Conservation (phyloP, 2,113 vertebrate genomes). For the Phrynosoma platyrhinos region DNA sequence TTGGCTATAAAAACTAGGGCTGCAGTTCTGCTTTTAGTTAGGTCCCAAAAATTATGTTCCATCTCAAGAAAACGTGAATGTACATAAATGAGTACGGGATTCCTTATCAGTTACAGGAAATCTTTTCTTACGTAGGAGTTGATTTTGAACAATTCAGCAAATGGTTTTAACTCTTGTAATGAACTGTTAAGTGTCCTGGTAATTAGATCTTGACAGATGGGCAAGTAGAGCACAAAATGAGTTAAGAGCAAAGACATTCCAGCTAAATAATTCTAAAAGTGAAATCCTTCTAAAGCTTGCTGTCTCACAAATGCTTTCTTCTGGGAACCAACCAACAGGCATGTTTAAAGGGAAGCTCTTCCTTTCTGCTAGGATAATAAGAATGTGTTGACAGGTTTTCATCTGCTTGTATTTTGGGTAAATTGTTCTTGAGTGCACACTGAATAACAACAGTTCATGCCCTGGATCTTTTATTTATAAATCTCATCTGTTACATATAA, state of each 20-base stretch:
- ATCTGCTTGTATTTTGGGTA: slow-evolving; percentile 39
- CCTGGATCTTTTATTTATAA: slow-evolving; percentile 21
- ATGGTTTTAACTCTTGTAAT: not conserved
- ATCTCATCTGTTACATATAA: slow-evolving; percentile 7
- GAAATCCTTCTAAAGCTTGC: slow-evolving; percentile 51
- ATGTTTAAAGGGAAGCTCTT: slow-evolving; percentile 57
- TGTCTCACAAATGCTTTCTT: slow-evolving; percentile 41
- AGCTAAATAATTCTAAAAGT: slow-evolving; percentile 46
- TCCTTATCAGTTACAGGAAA: not conserved
- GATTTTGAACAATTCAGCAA: slow-evolving; percentile 18
- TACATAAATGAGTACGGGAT: not conserved
- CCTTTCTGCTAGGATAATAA: slow-evolving; percentile 53
- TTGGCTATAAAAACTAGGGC: not conserved
- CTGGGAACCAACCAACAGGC: slow-evolving; percentile 38
- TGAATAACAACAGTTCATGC: slow-evolving; percentile 16
- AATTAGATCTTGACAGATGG: slow-evolving; percentile 3
- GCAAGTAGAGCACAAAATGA: not conserved
- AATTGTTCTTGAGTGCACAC: slow-evolving; percentile 29
- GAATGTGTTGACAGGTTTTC: slow-evolving; percentile 62
- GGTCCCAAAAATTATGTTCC: not conserved
- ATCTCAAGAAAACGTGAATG: not conserved
- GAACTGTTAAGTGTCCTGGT: slow-evolving; percentile 19
- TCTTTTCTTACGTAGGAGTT: not conserved
- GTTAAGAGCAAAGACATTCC: not conserved
- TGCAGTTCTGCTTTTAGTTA: not conserved